Conservation (phyloP, 2,797 vertebrate genomes). For the Schizopygopsis pylzovi region DNA sequence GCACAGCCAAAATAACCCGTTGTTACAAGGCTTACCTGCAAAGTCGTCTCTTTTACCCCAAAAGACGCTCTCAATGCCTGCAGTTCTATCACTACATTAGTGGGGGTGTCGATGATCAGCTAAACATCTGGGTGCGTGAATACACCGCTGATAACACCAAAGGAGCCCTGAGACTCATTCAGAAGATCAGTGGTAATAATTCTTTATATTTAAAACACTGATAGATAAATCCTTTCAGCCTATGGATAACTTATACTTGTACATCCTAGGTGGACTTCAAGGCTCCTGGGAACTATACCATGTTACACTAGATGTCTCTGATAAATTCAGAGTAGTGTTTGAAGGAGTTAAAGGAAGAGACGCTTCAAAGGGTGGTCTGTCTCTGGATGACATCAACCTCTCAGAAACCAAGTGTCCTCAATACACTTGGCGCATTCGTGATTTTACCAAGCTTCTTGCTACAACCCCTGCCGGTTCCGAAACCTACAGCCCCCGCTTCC, state of each 20-base stretch:
- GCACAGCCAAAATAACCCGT: constrained; percentile 64
- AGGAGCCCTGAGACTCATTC: constrained; percentile 58
- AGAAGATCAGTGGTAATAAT: constrained; percentile 67
- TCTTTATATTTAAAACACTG: neutral
- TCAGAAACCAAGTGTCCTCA: constrained; percentile 87
- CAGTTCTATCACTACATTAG: constrained; percentile 87
- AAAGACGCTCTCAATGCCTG: constrained; percentile 84
- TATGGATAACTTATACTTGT: constrained; percentile 37
- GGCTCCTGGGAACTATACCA: constrained; percentile 85
- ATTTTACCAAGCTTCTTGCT: constrained; percentile 78
- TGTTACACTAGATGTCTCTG: constrained; percentile 71
- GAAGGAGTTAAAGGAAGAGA: constrained; percentile 76
- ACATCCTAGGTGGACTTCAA: constrained; percentile 64
- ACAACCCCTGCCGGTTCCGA: constrained; percentile 53
- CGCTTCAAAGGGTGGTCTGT: constrained; percentile 81
- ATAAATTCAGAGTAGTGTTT: constrained; percentile 85
- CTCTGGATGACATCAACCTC: constrained; percentile 90
- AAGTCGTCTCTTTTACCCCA: constrained; percentile 84
- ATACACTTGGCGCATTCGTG: constrained; percentile 83
- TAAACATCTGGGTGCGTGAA: constrained; percentile 80
- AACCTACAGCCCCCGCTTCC: constrained; percentile 82
- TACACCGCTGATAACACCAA: constrained; percentile 65
- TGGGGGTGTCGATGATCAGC: constrained; percentile 70
- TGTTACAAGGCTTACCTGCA: constrained; percentile 77
- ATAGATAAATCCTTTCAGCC: neutral